phyloP scores from a whole-genome alignment of 2,888 invertebrate genomes.

The Conomelus anceps region DNA sequence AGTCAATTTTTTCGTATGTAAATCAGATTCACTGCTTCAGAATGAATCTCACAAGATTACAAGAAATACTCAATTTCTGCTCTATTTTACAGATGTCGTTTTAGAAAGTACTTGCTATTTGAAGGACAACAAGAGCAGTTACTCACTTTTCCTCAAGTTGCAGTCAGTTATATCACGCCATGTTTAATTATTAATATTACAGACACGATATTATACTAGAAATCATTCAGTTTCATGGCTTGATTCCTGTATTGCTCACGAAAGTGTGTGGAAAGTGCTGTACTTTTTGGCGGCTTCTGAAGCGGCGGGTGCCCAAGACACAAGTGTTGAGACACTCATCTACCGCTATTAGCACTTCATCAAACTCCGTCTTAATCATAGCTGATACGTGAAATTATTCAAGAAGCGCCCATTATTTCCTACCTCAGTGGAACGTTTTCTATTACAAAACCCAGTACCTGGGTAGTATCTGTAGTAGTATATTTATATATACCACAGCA shows the following conservation, averaged over 20 bases:
- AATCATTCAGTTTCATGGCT: neutral
- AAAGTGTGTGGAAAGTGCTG: neutral
- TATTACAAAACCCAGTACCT: no score
- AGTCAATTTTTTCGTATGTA: no score
- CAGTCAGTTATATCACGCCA: neutral
- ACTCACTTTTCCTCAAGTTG: neutral
- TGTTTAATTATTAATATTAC: neutral
- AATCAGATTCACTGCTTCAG: neutral
- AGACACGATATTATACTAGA: neutral
- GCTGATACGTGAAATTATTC: no score
- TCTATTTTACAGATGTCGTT: neutral
- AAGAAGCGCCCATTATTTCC: no score
- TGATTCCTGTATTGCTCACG: neutral
- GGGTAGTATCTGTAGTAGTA: no score
- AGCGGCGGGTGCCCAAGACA: neutral
- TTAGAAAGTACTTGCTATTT: neutral
- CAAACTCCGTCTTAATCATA: no score
- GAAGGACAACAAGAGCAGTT: neutral
- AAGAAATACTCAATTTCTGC: neutral
- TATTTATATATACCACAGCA: no score
- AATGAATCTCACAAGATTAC: neutral
- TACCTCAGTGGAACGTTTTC: no score
- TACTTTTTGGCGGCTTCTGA: neutral
- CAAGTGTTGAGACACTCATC: neutral
- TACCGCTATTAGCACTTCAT: no score